phyloP scores from a whole-genome alignment of 2,797 vertebrate genomes.

The Gallirallus australis region DNA sequence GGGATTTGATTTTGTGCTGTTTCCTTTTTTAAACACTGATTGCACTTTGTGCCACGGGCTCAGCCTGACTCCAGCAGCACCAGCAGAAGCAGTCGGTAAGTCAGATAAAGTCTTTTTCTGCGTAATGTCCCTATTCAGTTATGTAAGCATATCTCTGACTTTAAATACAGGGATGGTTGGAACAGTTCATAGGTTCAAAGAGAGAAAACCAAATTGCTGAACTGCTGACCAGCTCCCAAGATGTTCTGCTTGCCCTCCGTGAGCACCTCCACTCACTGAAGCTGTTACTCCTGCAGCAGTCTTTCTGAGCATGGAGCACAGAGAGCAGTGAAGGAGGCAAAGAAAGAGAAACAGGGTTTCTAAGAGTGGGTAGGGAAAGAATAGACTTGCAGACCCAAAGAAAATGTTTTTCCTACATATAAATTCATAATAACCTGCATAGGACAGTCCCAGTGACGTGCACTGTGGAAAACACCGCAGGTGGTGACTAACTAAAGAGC shows the following conservation, averaged over 20 bases:
- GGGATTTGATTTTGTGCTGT: background rate
- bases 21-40: background rate
- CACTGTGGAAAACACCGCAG: background rate
- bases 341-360: background rate
- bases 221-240: background rate
- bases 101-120: background rate
- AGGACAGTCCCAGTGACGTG: background rate
- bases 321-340: background rate
- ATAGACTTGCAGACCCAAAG: background rate
- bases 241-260: background rate
- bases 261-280: background rate
- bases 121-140: background rate
- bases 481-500: background rate
- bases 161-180: background rate
- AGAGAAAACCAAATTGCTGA: background rate
- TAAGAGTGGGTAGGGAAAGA: background rate
- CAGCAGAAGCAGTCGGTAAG: background rate
- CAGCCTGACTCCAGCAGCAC: background rate
- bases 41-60: background rate
- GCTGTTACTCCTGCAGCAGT: background rate
- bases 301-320: background rate
- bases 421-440: background rate
- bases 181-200: background rate
- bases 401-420: background rate
- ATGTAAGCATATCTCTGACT: fast-evolving